Percentiles rank a stretch among this genome's conserved stretches.
Conservation (phyloP, 1,140 invertebrate species). For the Coenobita brevimanus region DNA sequence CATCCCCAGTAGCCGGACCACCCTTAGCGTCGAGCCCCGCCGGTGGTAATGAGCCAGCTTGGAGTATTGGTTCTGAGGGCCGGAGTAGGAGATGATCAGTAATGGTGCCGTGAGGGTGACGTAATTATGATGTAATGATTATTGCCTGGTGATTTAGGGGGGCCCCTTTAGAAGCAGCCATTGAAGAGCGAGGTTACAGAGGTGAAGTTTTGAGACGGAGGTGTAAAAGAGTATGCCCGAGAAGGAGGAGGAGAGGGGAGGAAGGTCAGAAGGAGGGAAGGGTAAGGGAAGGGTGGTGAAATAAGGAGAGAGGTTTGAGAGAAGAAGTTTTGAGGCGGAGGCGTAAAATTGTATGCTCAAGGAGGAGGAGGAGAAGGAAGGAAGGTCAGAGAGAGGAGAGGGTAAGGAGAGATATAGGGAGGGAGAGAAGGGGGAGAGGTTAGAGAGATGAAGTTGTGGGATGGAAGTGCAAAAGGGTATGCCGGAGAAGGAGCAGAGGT, state of each 20-base stretch:
- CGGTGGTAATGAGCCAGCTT: constrained; percentile 36
- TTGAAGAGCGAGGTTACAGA: no score
- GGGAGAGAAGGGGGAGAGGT: background rate
- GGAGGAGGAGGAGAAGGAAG: no score
- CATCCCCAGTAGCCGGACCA: constrained; percentile 6
- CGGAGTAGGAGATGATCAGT: constrained; percentile 58
- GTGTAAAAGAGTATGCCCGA: no score
- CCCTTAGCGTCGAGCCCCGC: constrained; percentile 26
- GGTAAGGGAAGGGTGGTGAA: background rate
- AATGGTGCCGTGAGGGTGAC: constrained; percentile 58
- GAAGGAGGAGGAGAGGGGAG: no score
- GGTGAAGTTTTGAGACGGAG: background rate
- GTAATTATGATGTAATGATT: constrained; percentile 64
- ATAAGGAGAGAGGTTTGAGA: background rate
- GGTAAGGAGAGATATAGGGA: no score
- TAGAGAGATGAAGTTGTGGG: no score
- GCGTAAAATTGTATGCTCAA: no score
- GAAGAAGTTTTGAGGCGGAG: no score
- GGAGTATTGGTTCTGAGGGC: constrained; percentile 59
- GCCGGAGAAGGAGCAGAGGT: no score
- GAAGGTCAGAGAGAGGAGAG: no score
- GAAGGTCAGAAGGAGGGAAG: background rate
- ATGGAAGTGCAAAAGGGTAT: no score
- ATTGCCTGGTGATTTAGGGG: constrained; percentile 62
- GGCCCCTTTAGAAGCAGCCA: background rate